Evolutionary conservation across 2,113 vertebrate genomes (phyloP).

Genomic region (Dipodomys spectabilis): DNA sequence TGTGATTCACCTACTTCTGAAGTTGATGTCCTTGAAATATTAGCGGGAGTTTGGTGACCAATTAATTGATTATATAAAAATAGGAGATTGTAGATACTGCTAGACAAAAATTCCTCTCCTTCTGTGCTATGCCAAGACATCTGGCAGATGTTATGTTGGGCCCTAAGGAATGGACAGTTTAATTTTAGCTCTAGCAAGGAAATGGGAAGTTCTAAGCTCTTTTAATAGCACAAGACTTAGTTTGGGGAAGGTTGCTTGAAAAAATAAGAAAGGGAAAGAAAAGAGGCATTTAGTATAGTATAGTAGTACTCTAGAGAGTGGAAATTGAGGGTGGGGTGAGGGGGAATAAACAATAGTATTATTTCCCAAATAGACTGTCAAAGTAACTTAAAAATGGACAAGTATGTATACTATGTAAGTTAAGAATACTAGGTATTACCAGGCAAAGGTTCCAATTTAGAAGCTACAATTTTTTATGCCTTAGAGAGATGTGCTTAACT

Average conservation of each 20-base stretch:
- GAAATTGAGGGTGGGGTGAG: not conserved
- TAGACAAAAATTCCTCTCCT: constrained; percentile 77
- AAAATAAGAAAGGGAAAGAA: constrained; percentile 65
- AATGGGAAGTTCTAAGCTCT: constrained; percentile 86
- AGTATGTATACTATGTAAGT: constrained; percentile 27
- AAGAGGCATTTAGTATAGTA: constrained; percentile 71
- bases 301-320: constrained; percentile 44
- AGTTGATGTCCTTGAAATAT: constrained; percentile 69
- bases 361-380: constrained; percentile 46
- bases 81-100: constrained; percentile 71
- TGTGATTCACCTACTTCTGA: constrained; percentile 42
- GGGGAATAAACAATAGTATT: not conserved
- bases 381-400: constrained; percentile 39
- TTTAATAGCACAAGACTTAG: constrained; percentile 82
- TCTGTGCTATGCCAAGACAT: constrained; percentile 82
- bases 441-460: constrained; percentile 52
- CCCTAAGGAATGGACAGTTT: constrained; percentile 86
- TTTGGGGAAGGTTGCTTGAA: constrained; percentile 83
- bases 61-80: constrained; percentile 80
- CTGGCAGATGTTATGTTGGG: constrained; percentile 86
- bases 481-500: constrained; percentile 51
- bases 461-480: constrained; percentile 36
- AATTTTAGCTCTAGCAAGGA: constrained; percentile 87
- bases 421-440: constrained; percentile 36
- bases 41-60: constrained; percentile 72